These are phyloP conservation scores for Eubasilissa regina DNA, from an alignment of 1,140 invertebrate species.

Conservation along the genomic window DNA sequence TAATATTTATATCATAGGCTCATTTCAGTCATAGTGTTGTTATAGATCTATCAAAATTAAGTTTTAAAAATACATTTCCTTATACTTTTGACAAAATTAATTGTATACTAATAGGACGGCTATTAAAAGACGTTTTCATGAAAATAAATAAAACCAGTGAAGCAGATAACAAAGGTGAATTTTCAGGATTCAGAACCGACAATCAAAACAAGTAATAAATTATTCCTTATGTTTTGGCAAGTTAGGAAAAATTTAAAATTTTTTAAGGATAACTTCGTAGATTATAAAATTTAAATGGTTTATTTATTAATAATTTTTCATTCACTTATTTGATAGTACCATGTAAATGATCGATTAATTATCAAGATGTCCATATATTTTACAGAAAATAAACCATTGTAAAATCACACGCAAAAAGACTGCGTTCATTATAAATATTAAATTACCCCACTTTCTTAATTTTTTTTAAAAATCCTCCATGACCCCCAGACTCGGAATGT, in stretches of 20 bases:
- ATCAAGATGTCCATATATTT: neutral
- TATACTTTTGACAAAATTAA: too few species aligned
- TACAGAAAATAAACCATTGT: slow-evolving; percentile 3
- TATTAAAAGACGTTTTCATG: neutral
- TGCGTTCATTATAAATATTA: too few species aligned
- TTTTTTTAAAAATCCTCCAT: too few species aligned
- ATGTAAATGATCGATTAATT: too few species aligned
- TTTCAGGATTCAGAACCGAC: neutral
- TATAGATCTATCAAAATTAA: slow-evolving; percentile 47
- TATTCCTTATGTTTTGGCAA: neutral
- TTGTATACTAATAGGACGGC: neutral
- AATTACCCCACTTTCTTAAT: too few species aligned
- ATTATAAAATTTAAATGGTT: slow-evolving; percentile 4
- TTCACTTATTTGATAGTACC: neutral
- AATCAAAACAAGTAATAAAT: neutral
- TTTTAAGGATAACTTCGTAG: neutral
- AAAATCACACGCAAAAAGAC: too few species aligned
- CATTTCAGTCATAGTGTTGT: slow-evolving; percentile 56
- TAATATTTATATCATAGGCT: slow-evolving; percentile 1
- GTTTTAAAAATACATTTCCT: slow-evolving; percentile 5
- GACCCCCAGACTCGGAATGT: too few species aligned
- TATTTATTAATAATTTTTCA: neutral
- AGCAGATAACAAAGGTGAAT: neutral
- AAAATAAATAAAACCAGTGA: neutral
- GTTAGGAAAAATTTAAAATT: neutral